These are phyloP conservation scores for Chrosomus eos DNA, from an alignment of 2,797 vertebrate species.

Conservation along the genomic window DNA sequence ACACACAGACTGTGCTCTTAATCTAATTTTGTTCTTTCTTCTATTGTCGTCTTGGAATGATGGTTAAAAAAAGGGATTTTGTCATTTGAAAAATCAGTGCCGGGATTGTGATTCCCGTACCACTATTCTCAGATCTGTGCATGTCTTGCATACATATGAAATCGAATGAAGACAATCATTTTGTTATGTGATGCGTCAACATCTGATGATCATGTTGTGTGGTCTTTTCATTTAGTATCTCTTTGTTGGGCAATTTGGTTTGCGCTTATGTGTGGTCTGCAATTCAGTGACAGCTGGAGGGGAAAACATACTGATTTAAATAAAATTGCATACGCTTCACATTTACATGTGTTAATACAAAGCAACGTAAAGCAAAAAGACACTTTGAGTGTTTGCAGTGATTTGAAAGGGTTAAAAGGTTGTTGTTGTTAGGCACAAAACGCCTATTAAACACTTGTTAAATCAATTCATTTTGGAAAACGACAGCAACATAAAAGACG, in stretches of 20 bases:
- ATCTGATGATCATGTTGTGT: constrained; percentile 15
- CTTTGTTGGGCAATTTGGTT: constrained; percentile 23
- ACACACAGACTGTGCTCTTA: background rate
- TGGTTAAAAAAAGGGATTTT: background rate
- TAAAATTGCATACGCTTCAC: constrained; percentile 7
- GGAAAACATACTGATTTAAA: background rate
- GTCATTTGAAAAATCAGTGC: background rate
- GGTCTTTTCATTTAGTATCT: constrained; percentile 15
- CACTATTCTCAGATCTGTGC: background rate
- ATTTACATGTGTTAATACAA: background rate
- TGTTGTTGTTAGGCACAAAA: background rate
- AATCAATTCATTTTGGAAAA: background rate
- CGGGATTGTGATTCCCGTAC: background rate
- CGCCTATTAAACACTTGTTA: background rate
- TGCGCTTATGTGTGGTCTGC: background rate
- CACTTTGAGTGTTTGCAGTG: background rate
- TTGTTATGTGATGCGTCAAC: constrained; percentile 20
- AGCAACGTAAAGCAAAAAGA: background rate
- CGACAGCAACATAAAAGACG: background rate
- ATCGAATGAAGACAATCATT: background rate
- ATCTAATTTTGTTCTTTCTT: background rate
- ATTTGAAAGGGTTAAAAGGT: background rate
- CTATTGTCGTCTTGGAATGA: background rate
- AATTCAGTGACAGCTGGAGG: background rate
- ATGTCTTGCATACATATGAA: constrained; percentile 18